Evolutionary conservation across 2,888 invertebrate genomes (phyloP).

Genomic region (Chrysomela aeneicollis): DNA sequence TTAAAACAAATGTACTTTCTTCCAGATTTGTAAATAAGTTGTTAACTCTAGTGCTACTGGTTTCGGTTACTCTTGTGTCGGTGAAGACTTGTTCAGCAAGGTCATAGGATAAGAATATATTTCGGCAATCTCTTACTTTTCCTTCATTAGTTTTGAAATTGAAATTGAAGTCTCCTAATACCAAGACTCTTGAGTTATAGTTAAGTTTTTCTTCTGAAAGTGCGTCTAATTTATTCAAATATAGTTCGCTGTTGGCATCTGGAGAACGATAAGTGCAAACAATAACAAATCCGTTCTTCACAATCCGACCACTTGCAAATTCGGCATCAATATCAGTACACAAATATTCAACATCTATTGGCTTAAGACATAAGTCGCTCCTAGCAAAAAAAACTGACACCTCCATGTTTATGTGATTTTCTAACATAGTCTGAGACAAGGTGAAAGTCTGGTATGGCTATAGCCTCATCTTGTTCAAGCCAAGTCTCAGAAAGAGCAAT

Average conservation of each 20-base stretch:
- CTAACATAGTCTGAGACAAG: not conserved
- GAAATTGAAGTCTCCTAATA: not conserved
- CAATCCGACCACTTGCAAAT: not conserved
- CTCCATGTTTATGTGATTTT: constrained; percentile 6
- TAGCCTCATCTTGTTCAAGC: not conserved
- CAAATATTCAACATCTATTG: not conserved
- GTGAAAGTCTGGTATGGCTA: not conserved
- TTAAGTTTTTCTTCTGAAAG: constrained; percentile 7
- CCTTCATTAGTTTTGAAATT: constrained; percentile 2
- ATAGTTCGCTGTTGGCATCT: not conserved
- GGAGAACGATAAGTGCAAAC: not conserved
- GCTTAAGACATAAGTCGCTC: not conserved
- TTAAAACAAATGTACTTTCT: not conserved
- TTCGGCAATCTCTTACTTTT: constrained; percentile 2
- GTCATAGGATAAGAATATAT: constrained; percentile 5
- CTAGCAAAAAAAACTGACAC: constrained; percentile 1
- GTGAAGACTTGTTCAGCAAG: not conserved
- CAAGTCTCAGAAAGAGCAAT: constrained; percentile 1
- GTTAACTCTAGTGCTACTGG: not conserved
- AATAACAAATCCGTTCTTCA: not conserved
- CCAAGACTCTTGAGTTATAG: constrained; percentile 1
- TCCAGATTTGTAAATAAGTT: not conserved
- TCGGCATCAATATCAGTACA: not conserved
- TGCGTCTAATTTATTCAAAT: constrained; percentile 13
- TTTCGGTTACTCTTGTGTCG: not conserved